phyloP scores from a whole-genome alignment of 2,113 vertebrate species.

The Sigmodon hispidus region DNA sequence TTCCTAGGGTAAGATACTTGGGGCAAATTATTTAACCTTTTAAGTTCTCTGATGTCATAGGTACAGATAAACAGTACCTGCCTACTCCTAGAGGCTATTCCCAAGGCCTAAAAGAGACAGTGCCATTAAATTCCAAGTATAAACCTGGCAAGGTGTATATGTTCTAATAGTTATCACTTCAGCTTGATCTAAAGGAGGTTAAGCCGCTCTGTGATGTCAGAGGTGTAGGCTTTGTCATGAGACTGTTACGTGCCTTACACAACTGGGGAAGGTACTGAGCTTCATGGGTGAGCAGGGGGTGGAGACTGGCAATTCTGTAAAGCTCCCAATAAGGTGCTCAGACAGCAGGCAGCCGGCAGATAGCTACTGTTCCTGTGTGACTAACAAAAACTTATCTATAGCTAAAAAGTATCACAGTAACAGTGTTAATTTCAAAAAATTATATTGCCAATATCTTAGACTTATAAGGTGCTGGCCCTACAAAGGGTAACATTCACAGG shows the following conservation, averaged over 20 bases:
- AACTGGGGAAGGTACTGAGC: neutral
- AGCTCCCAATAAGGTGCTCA: neutral
- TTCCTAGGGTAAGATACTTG: neutral
- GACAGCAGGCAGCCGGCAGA: neutral
- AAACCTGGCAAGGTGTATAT: neutral
- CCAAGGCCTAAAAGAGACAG: neutral
- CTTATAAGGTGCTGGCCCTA: neutral
- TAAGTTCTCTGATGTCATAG: neutral
- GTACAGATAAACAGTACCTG: neutral
- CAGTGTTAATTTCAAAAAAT: slow-evolving; percentile 35
- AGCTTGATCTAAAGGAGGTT: neutral
- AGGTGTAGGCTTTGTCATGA: neutral
- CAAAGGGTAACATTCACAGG: neutral
- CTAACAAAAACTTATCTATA: neutral
- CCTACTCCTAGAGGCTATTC: neutral
- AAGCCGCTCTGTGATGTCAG: neutral
- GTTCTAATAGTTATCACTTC: neutral
- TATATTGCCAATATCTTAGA: neutral
- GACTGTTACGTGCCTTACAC: neutral
- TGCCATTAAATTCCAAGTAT: neutral
- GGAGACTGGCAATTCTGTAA: neutral
- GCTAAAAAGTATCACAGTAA: neutral
- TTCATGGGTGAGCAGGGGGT: neutral
- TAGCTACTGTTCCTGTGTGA: neutral
- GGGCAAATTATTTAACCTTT: neutral